These are phyloP conservation scores for Siphamia tubifer DNA, from an alignment of 2,113 vertebrate genomes.

Conservation along the genomic window DNA sequence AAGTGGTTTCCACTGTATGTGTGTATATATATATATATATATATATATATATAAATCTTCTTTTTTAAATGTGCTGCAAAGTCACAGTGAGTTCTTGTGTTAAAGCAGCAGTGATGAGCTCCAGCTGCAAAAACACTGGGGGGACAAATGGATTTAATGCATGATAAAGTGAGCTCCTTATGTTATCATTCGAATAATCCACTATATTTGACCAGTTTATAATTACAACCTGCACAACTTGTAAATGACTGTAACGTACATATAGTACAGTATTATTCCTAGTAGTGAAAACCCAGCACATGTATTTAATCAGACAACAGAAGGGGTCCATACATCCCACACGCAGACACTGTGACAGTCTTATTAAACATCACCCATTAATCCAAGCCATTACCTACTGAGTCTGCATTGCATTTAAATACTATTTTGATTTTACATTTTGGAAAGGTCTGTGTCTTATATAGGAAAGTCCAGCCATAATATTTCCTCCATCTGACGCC, in stretches of 20 bases:
- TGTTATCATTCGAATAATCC: constrained; percentile 12
- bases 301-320: constrained; percentile 42
- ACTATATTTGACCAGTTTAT: constrained; percentile 17
- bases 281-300: not conserved
- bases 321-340: constrained; percentile 19
- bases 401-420: constrained; percentile 21
- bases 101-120: too few species aligned
- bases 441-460: not conserved
- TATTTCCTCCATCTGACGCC: constrained; percentile 19
- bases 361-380: constrained; percentile 43
- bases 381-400: constrained; percentile 34
- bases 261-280: not conserved
- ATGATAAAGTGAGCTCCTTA: constrained; percentile 15
- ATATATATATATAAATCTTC: too few species aligned
- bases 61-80: too few species aligned
- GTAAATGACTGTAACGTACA: constrained; percentile 3
- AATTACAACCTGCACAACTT: constrained; percentile 24
- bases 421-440: constrained; percentile 16
- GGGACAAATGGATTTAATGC: constrained; percentile 8
- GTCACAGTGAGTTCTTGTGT: too few species aligned
- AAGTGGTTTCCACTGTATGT: too few species aligned
- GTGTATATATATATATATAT: too few species aligned
- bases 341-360: constrained; percentile 26
- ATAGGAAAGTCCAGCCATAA: constrained; percentile 18
- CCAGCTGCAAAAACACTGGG: not conserved